Evolutionary conservation across 2,113 vertebrate species (phyloP), one percentile per base, ranked within the genome.

Genomic region (Haemorhous mexicanus): DNA sequence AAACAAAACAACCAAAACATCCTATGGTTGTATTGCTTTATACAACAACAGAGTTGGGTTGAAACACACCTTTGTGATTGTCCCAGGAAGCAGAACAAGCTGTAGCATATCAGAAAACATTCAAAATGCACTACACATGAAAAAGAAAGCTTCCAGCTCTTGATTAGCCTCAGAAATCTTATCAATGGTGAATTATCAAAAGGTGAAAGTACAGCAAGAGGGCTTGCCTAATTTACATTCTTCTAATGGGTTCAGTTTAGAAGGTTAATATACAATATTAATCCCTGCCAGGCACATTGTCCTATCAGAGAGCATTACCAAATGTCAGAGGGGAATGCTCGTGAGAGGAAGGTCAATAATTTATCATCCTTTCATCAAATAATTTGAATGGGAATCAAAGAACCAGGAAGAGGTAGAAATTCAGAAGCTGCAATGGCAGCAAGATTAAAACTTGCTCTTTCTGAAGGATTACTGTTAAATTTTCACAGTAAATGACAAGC

Each of bases 311-410:
- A 74, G 68, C 61, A 70, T 87, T 93, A 81, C 87, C 86, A 97
- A 97, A 97, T 98, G 84, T 86, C 94, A 97, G 92, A 52, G 62
- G 68, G 95, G 90, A 87, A 94, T 96, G 76, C 30, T 50, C 4
- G 0, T 87, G 82, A 93, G 84, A 95, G 97, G 96, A 98, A 98
- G 97, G 97, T 98, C 96, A 98, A 84, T 83, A 96, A 97, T 98
- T 97, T 96, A 97, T 98, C 95, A 98, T 97, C 88, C 89, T 96
- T 98, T 98, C 95, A 92, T 98, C 97, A 98, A 98, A 98, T 97
- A 97, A 96, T 94, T 94, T 96, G 97, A 98, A 95, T 97, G 93
- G 84, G 98, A 98, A 98, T 97, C 91, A 98, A 98, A 98, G 97
- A 97, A 95, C 76, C 96, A 96, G 97, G 97, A 97, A 97, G 94